Evolutionary conservation across 30 jellyfish, hydroid and myxozoan genomes (phyloP), one percentile per base, ranked within the genome.

Genomic region (Phacellophora camtschatica): DNA sequence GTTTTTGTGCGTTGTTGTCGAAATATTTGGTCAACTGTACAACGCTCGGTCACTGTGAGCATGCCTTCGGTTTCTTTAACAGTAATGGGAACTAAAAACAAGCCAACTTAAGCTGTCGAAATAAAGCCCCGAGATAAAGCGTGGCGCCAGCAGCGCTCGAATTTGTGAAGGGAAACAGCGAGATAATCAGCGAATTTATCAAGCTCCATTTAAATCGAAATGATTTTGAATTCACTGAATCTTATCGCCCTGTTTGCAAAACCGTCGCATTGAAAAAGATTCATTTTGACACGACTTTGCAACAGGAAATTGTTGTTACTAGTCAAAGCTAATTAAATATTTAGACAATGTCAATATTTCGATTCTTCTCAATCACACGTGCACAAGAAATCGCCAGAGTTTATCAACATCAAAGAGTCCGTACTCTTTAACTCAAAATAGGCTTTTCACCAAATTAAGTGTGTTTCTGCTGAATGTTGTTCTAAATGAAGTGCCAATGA

Each of bases 31-130:
- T 53, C 96, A 75, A 64, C 81, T 74, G 86, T 67, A 85, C 84
- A 85, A 75, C 66, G 70, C 50, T 13, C 83, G 86, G 65, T 85
- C 71, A 34, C 69, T 75, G 76, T 39, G 49, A 27, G 78, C 70
- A 36, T 51, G 49, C 82, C 70, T 30, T 76, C 96, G 96, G 96
- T 92, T 67, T 77, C 96, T 67, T 87, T 70, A 80, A 75, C 31
- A 16, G 79, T 74, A 85, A 75, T 75, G 88, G 37, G 90, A 75
- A 85, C 85, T 66, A 75, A 74, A 63, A 85, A 74, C 90, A 73
- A 63, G 90, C 75, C 86, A 32, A n/a, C 53, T 55, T 85, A 64
- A 85, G 90, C 96, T 66, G 96, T 75, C 75, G 88, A 71, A 72
- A 51, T 72, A 73, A 72, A 88, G 80, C 95, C 81, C 9, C 28